A percentile compares a stretch with the other conserved stretches of the same genome.
Evolutionary conservation across 2,797 vertebrate genomes (phyloP).

Genomic region (Atherinosoma microstoma): DNA sequence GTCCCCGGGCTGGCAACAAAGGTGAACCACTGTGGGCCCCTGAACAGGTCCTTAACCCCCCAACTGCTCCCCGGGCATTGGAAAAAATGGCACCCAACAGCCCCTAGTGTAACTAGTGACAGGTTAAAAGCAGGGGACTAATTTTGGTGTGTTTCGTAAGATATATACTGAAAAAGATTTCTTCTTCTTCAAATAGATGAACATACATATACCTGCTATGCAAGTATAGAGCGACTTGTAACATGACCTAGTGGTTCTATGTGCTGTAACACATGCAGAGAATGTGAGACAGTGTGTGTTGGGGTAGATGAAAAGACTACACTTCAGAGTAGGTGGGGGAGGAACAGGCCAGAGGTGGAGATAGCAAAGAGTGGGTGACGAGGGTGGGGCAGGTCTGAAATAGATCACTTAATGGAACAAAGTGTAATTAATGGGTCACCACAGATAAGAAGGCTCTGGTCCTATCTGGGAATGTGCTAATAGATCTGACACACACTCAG

Average conservation of each 20-base stretch:
- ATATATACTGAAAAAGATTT: too few species aligned
- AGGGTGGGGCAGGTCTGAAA: conserved; percentile 85
- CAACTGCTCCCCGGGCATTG: too few species aligned
- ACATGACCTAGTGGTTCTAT: conserved; percentile 58
- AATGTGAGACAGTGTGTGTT: neutral
- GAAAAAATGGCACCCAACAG: too few species aligned
- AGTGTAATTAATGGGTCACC: conserved; percentile 90
- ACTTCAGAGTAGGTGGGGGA: conserved; percentile 64
- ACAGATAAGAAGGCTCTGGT: conserved; percentile 84
- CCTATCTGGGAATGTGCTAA: conserved; percentile 90
- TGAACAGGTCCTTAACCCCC: too few species aligned
- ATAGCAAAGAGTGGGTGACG: conserved; percentile 78
- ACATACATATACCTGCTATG: conserved; percentile 26
- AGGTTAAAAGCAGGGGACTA: too few species aligned
- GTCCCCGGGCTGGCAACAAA: too few species aligned
- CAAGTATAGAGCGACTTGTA: conserved; percentile 49
- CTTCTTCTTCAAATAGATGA: conserved; percentile 22
- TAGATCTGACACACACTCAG: conserved; percentile 87
- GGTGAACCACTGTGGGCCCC: too few species aligned
- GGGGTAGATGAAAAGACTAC: conserved; percentile 1
- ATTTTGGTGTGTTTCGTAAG: too few species aligned
- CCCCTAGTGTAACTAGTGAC: too few species aligned
- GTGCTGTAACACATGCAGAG: conserved; percentile 37
- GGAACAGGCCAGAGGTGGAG: conserved; percentile 71
- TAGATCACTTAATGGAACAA: conserved; percentile 90